Conservation (phyloP, 2,113 vertebrate genomes). For the Arenaria interpres region DNA sequence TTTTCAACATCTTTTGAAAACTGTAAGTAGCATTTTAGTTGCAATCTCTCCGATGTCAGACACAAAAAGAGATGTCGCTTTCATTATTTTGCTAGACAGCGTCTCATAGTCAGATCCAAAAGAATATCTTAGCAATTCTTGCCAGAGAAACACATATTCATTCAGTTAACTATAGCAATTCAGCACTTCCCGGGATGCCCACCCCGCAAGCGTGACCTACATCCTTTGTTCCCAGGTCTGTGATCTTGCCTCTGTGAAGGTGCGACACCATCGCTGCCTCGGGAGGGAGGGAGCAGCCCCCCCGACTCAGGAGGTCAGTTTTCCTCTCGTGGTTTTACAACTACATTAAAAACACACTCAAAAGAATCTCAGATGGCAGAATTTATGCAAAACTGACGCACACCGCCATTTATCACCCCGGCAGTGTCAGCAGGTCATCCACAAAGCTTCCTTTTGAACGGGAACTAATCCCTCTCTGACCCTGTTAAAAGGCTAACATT, state of each 20-base stretch:
- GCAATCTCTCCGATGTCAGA: neutral
- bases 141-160: neutral
- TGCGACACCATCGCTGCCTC: neutral
- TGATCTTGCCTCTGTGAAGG: slow-evolving; percentile 17
- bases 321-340: neutral
- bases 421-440: neutral
- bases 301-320: neutral
- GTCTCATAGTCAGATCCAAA: neutral
- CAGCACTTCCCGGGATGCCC: slow-evolving; percentile 15
- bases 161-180: neutral
- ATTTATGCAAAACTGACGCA: neutral
- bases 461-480: slow-evolving; percentile 41
- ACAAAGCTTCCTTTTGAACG: neutral
- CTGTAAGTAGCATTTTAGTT: neutral
- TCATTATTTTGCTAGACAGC: slow-evolving; percentile 15
- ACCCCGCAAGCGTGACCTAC: slow-evolving; percentile 38
- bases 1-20: neutral
- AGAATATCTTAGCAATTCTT: neutral
- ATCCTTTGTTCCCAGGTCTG: slow-evolving; percentile 45
- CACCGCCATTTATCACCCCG: neutral
- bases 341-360: neutral
- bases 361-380: neutral
- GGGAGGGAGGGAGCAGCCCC: neutral
- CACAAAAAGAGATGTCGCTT: neutral
- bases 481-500: neutral